Evolutionary conservation across 2,888 invertebrate genomes (phyloP).

Genomic region (Phania funesta): DNA sequence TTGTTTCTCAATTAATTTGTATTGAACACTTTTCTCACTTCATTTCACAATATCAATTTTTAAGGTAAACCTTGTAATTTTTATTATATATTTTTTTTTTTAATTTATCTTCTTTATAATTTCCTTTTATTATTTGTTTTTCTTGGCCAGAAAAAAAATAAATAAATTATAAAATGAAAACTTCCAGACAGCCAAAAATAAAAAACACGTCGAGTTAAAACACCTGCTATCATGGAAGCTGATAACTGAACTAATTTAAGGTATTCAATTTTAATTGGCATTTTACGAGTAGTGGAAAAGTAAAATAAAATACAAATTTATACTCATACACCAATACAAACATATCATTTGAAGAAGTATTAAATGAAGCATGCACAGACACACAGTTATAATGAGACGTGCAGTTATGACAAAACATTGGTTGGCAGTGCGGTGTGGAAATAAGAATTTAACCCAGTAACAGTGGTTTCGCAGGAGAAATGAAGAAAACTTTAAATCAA

Average conservation of each 20-base stretch:
- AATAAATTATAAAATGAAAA: neutral
- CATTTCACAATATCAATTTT: conserved; percentile 1
- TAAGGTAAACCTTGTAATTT: neutral
- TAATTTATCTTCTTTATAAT: conserved; percentile 14
- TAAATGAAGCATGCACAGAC: conserved; percentile 3
- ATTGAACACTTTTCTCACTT: conserved; percentile 4
- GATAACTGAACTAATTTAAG: conserved; percentile 80
- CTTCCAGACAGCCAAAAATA: neutral
- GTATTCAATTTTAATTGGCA: conserved; percentile 79
- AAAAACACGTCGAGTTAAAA: conserved; percentile 52
- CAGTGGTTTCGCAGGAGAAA: neutral
- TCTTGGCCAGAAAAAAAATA: neutral
- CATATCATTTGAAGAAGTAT: conserved; percentile 27
- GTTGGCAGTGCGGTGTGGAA: neutral
- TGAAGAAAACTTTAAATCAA: too few relatives aligned
- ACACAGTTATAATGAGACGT: neutral
- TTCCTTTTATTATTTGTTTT: neutral
- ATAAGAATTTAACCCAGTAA: neutral
- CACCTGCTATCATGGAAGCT: conserved; percentile 77
- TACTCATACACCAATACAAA: conserved; percentile 15
- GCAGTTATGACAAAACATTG: neutral
- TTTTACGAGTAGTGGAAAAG: conserved; percentile 70
- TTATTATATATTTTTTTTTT: neutral
- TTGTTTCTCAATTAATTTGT: conserved; percentile 3
- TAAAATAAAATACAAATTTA: conserved; percentile 29